Conservation (phyloP, 2,888 invertebrate genomes). For the Podabrus alpinus region DNA sequence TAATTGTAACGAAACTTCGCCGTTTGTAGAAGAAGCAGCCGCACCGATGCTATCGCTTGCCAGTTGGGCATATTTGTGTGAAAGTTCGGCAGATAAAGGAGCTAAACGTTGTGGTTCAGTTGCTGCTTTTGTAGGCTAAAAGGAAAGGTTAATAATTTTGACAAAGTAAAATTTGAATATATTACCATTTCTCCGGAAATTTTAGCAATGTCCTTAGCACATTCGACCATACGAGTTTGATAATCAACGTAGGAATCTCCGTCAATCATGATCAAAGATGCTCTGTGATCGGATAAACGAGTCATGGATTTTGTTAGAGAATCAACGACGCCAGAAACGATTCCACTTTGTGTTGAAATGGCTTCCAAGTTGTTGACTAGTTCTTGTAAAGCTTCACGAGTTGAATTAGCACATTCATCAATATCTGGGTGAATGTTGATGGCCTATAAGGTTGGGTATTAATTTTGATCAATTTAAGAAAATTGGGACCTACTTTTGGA, state of each 20-base stretch:
- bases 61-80: constrained; percentile 82
- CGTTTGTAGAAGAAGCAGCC: constrained; percentile 86
- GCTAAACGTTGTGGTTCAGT: constrained; percentile 80
- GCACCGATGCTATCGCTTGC: constrained; percentile 91
- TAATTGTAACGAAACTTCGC: constrained; percentile 77
- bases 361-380: constrained; percentile 78
- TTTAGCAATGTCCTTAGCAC: constrained; percentile 91
- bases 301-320: constrained; percentile 88
- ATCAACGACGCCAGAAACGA: constrained; percentile 88
- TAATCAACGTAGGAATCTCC: constrained; percentile 87
- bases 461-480: not conserved
- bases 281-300: constrained; percentile 75
- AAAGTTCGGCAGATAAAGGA: constrained; percentile 82
- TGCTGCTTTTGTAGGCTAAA: constrained; percentile 74
- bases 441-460: constrained; percentile 59
- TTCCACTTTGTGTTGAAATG: constrained; percentile 85
- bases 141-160: constrained; percentile 9
- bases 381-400: constrained; percentile 81
- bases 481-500: constrained; percentile 66
- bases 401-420: constrained; percentile 77
- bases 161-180: not conserved
- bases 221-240: constrained; percentile 95
- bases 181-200: constrained; percentile 89
- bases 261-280: constrained; percentile 72
- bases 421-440: constrained; percentile 78